A percentile compares a stretch with the other conserved stretches of the same genome.
Evolutionary conservation across 2,113 vertebrate species (phyloP).

Genomic region (Mus spicilegus): DNA sequence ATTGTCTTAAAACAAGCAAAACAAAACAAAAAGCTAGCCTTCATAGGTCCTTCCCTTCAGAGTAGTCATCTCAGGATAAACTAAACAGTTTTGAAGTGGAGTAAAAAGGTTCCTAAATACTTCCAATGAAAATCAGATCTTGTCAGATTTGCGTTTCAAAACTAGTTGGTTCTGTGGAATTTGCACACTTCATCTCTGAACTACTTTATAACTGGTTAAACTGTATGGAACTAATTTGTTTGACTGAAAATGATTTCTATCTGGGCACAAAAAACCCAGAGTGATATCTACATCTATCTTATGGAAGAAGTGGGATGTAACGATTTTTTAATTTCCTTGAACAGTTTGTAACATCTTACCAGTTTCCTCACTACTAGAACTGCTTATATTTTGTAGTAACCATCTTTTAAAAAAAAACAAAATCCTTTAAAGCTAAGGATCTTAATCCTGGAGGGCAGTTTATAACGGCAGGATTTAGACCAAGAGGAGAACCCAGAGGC

Average conservation of each 20-base stretch:
- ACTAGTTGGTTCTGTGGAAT: background rate
- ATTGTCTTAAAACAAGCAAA: too few relatives aligned
- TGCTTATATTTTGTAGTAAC: background rate
- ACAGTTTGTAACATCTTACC: background rate
- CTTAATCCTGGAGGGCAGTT: background rate
- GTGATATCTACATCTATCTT: background rate
- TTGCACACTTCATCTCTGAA: background rate
- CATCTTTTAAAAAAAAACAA: background rate
- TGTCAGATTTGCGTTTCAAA: slow-evolving; percentile 6
- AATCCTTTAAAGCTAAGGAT: background rate
- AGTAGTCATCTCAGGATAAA: background rate
- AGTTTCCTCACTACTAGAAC: slow-evolving; percentile 15
- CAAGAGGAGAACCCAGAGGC: background rate
- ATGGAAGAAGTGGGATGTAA: background rate
- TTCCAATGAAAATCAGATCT: background rate
- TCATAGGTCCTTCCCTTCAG: background rate
- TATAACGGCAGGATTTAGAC: background rate
- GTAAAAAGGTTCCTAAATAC: background rate
- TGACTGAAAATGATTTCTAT: slow-evolving; percentile 2
- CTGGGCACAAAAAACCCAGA: background rate
- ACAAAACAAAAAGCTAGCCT: background rate
- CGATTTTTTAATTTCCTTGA: slow-evolving; percentile 9
- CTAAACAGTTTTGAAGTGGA: background rate
- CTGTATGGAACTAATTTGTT: background rate
- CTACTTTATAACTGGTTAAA: background rate